Percentiles rank a stretch among this genome's conserved stretches.
Evolutionary conservation across 2,113 vertebrate genomes (phyloP).

Genomic region (Ginglymostoma cirratum): DNA sequence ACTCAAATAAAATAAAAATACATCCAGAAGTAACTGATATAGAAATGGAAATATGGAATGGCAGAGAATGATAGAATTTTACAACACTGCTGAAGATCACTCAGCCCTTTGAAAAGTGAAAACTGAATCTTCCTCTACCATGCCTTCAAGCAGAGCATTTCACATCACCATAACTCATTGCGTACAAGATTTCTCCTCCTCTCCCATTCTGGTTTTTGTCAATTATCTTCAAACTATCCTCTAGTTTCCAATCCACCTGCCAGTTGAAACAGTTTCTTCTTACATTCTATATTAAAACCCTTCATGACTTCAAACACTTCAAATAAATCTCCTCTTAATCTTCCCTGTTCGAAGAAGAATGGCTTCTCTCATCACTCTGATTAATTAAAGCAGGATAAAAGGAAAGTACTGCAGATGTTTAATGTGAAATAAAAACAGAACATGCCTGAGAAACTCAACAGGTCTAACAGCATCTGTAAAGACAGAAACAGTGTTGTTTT

Average conservation of each 20-base stretch:
- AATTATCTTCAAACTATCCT: neutral
- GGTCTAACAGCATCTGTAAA: no score
- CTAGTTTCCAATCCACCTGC: neutral
- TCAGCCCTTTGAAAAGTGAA: neutral
- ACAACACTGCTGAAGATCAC: neutral
- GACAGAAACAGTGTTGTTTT: no score
- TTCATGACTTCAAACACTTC: neutral
- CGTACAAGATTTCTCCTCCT: neutral
- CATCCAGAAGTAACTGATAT: neutral
- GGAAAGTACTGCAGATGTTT: no score
- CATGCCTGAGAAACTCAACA: no score
- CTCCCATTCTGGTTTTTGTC: neutral
- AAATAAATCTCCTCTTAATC: neutral
- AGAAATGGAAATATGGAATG: neutral
- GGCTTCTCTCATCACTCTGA: neutral
- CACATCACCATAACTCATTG: neutral
- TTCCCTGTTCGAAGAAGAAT: neutral
- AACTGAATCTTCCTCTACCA: neutral
- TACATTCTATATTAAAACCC: no score
- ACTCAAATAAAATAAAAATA: neutral
- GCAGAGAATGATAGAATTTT: neutral
- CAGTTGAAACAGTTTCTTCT: neutral
- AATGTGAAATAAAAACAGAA: no score
- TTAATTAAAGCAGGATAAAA: no score
- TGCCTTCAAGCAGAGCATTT: neutral